These are phyloP conservation scores for Nasonia giraulti DNA, from an alignment of 1,140 invertebrate species.

Conservation along the genomic window DNA sequence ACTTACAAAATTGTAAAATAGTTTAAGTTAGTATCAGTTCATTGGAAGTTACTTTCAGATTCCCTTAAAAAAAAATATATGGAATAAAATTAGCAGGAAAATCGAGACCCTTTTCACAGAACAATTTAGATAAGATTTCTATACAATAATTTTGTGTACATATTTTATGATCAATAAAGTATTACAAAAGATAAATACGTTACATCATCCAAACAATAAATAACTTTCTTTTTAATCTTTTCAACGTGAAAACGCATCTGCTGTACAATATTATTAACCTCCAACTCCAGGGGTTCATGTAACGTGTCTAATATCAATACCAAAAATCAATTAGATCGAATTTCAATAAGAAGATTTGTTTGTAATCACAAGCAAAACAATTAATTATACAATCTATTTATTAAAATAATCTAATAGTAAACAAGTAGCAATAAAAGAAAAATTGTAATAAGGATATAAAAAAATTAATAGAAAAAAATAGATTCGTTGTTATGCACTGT, in stretches of 20 bases:
- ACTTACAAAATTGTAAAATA: slow-evolving; percentile 25
- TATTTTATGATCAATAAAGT: slow-evolving; percentile 47
- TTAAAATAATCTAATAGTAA: slow-evolving; percentile 1
- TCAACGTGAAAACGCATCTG: slow-evolving; percentile 22
- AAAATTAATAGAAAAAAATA: not conserved
- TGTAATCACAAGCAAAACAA: not conserved
- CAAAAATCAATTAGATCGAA: not conserved
- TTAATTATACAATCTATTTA: not conserved
- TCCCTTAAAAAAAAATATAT: not conserved
- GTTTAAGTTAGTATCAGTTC: not conserved
- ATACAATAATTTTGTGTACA: slow-evolving; percentile 36
- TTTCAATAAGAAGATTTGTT: not conserved
- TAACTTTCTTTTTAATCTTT: slow-evolving; percentile 28
- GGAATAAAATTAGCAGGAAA: not conserved
- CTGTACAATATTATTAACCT: slow-evolving; percentile 48
- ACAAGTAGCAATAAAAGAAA: not conserved
- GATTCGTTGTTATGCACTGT: slow-evolving; percentile 29
- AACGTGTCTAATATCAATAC: slow-evolving; percentile 18
- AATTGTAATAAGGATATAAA: not conserved
- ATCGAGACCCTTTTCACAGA: slow-evolving; percentile 25
- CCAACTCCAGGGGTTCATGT: slow-evolving; percentile 37
- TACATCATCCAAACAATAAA: slow-evolving; percentile 50
- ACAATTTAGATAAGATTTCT: slow-evolving; percentile 33
- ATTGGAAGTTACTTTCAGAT: slow-evolving; percentile 30
- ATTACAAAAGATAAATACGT: slow-evolving; percentile 48